These are phyloP conservation scores for Hydra vulgaris DNA, from an alignment of 30 jellyfish, hydroid and myxozoan species.

Conservation along the genomic window DNA sequence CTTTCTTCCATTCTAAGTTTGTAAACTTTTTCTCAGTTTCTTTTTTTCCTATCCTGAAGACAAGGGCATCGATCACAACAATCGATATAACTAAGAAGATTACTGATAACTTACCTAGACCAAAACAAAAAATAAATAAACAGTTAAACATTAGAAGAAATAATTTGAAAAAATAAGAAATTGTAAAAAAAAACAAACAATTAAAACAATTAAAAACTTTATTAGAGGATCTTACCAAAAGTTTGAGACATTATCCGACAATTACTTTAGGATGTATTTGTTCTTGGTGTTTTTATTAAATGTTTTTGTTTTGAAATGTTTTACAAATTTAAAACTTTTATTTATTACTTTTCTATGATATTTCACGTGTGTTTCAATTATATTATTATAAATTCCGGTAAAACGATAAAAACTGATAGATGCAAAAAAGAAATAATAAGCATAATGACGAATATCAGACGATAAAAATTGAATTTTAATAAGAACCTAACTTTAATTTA, in stretches of 20 bases:
- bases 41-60: background rate
- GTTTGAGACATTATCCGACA: too few relatives aligned
- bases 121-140: too few relatives aligned
- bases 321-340: too few relatives aligned
- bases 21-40: background rate
- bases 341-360: too few relatives aligned
- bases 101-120: background rate
- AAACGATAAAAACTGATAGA: background rate
- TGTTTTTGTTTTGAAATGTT: too few relatives aligned
- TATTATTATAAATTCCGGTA: background rate
- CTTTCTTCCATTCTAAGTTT: background rate
- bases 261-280: too few relatives aligned
- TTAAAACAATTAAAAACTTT: too few relatives aligned
- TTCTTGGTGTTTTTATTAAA: too few relatives aligned
- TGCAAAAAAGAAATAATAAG: background rate
- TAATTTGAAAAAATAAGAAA: too few relatives aligned
- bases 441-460: background rate
- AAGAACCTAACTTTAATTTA: background rate
- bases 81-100: background rate
- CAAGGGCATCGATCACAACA: background rate
- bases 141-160: too few relatives aligned
- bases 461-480: background rate
- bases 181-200: too few relatives aligned
- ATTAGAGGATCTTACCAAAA: too few relatives aligned
- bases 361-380: background rate